These are phyloP conservation scores for Mesitornis unicolor DNA, from an alignment of 2,113 vertebrate species.

Conservation along the genomic window DNA sequence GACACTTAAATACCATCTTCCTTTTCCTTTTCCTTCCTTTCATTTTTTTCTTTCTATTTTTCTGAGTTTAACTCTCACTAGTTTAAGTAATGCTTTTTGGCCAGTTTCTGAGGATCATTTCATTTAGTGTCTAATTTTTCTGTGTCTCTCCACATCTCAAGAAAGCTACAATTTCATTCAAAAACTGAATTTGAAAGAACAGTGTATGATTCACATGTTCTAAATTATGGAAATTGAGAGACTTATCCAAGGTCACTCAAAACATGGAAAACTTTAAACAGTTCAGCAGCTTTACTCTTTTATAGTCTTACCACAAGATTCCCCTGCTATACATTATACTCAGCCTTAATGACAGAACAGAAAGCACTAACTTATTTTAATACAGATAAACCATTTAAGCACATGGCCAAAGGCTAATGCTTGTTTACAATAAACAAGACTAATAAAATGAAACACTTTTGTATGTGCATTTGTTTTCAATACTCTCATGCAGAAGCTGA, in stretches of 20 bases:
- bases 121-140: background rate
- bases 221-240: background rate
- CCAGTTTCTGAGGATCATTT: background rate
- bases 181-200: background rate
- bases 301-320: background rate
- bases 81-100: background rate
- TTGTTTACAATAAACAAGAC: background rate
- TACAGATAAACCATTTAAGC: background rate
- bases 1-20: background rate
- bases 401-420: background rate
- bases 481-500: background rate
- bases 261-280: background rate
- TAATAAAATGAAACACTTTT: background rate
- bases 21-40: no score
- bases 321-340: background rate
- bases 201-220: background rate
- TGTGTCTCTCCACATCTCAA: background rate
- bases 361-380: background rate
- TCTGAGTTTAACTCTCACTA: background rate
- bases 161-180: background rate
- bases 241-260: background rate
- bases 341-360: background rate
- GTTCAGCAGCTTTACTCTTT: background rate
- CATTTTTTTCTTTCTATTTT: rapidly evolving
- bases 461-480: background rate